Base-by-base conservation (phyloP, 2,113 vertebrate genomes). In the Oncorhynchus kisutch region DNA sequence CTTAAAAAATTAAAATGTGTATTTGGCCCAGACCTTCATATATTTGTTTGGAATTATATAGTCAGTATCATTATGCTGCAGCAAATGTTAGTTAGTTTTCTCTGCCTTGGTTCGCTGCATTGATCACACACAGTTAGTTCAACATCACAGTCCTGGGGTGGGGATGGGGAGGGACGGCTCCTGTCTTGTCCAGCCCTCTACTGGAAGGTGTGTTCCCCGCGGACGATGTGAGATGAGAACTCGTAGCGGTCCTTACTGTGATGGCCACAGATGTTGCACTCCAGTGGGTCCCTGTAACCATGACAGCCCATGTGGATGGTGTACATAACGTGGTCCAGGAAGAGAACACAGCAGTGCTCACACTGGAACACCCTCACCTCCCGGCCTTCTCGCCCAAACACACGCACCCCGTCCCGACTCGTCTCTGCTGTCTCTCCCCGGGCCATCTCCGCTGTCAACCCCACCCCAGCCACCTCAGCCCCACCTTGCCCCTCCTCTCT, bases 271-370 rank as follows among this genome's bases (percentile, higher is more conserved):
- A 99, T 99, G 95, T 99, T 99, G 93, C 98, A 99, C 93, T 99
- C 97, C 85, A 99, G 92, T 18, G 98, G 97, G 95, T 99, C 96
- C 90, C 96, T 95, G 93, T 99, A 99, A 85, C 98, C 98, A 2
- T 99, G 98, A 92, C 98, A 99, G 89, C 98, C 98, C 98, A 99
- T 99, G 87, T 99, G 98, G 91, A 99, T 99, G 88, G 98, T 99
- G 87, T 99, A 99, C 98, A 99, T 99, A 92, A 99, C 98, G 66
- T 99, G 97, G 92, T 99, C 98, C 84, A 99, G 94, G 88, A 99
- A 99, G 80, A 99, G 96, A 85, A 99, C 94, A 3, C 94, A 95
- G 90, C 98, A 99, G 92, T 99, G 97, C 93, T 98, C 96, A 1
- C 98, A 99, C 88, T 96, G 97, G 91, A 98, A 99, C 80, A 95